phyloP scores from a whole-genome alignment of 2,888 invertebrate genomes.

The Lampropteryx suffumata region DNA sequence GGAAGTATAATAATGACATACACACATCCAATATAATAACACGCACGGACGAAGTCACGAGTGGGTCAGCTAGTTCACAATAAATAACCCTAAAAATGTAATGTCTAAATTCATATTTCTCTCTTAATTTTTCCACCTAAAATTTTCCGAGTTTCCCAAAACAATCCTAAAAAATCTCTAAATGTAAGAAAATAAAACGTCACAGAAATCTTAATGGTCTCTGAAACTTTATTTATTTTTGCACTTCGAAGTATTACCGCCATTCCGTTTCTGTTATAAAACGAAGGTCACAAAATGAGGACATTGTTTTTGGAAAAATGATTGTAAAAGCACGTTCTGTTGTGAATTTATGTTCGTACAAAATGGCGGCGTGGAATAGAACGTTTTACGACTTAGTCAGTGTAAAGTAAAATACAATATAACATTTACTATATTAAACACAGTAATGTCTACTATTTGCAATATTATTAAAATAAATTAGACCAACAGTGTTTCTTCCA shows the following conservation, averaged over 20 bases:
- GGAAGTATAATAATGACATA: too few species aligned
- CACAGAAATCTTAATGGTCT: background rate
- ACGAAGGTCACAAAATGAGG: constrained; percentile 3
- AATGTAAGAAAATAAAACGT: background rate
- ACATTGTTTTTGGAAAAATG: background rate
- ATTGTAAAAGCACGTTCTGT: constrained; percentile 4
- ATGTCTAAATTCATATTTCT: background rate
- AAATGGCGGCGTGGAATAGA: background rate
- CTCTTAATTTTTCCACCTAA: too few species aligned
- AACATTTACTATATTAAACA: too few species aligned
- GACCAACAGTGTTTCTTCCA: too few species aligned
- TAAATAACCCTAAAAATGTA: too few species aligned
- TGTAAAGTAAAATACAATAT: background rate
- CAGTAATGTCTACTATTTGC: too few species aligned
- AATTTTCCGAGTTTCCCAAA: background rate
- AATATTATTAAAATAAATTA: too few species aligned
- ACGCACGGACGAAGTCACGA: too few species aligned
- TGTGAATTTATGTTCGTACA: background rate
- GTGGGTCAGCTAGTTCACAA: too few species aligned
- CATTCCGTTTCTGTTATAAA: background rate
- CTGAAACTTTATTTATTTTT: constrained; percentile 4
- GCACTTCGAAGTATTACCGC: constrained; percentile 1
- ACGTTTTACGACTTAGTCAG: constrained; percentile 1
- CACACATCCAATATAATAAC: too few species aligned
- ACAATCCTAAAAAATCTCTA: background rate